These are phyloP conservation scores for Microtus montanus DNA, from an alignment of 2,113 vertebrate genomes.

Conservation along the genomic window DNA sequence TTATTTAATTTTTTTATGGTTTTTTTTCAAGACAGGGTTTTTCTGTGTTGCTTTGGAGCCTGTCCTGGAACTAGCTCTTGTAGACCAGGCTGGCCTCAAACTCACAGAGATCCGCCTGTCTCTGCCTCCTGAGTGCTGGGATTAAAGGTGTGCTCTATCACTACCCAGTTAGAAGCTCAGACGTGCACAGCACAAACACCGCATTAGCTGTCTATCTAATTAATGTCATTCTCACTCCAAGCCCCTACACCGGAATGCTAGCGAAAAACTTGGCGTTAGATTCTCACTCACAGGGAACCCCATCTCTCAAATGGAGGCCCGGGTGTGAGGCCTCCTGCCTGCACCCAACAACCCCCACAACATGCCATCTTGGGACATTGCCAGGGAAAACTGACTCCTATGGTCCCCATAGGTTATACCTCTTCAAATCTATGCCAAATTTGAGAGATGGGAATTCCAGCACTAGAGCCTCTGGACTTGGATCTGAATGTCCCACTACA, in stretches of 20 bases:
- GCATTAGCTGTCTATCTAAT: background rate
- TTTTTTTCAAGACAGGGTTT: too few species aligned
- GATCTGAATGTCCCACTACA: background rate
- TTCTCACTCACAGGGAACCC: background rate
- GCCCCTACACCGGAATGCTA: background rate
- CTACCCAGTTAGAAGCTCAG: background rate
- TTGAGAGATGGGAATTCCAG: conserved; percentile 6
- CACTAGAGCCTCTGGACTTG: background rate
- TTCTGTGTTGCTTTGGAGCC: too few species aligned
- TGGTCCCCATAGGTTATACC: background rate
- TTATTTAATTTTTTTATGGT: too few species aligned
- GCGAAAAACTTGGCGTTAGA: background rate
- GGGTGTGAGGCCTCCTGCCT: background rate
- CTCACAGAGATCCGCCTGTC: too few species aligned
- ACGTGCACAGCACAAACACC: background rate
- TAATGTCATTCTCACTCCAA: conserved; percentile 4
- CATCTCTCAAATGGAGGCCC: background rate
- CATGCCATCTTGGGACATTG: background rate
- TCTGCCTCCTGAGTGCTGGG: too few species aligned
- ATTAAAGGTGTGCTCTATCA: too few species aligned
- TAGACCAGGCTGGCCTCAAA: too few species aligned
- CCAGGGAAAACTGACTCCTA: background rate
- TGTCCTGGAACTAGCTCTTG: too few species aligned
- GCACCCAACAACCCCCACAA: background rate
- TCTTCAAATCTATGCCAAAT: background rate